phyloP scores from a whole-genome alignment of 2,888 invertebrate genomes.

The Cabera pusaria region DNA sequence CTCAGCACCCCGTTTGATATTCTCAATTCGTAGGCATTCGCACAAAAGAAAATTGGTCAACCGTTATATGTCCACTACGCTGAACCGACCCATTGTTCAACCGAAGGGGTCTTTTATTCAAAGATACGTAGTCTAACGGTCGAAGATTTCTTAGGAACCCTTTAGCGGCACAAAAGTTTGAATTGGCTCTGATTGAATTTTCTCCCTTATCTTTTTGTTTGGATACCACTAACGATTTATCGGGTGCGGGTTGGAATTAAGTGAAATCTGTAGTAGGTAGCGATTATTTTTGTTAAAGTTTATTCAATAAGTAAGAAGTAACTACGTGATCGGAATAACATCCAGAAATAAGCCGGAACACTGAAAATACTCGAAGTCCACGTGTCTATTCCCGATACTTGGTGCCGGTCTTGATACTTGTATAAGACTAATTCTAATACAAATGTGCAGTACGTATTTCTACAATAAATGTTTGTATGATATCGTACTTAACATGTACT shows the following conservation, averaged over 20 bases:
- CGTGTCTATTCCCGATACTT: constrained; percentile 35
- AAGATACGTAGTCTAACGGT: constrained; percentile 47
- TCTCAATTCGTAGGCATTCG: constrained; percentile 71
- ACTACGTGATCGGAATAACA: constrained; percentile 64
- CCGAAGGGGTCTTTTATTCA: constrained; percentile 67
- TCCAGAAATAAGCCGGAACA: constrained; percentile 55
- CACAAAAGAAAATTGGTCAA: constrained; percentile 82
- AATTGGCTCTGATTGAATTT: constrained; percentile 56
- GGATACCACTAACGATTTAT: constrained; percentile 31
- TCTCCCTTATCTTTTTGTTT: constrained; percentile 45
- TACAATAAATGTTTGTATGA: too few species aligned
- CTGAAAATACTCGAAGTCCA: constrained; percentile 59
- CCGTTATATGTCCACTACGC: constrained; percentile 77
- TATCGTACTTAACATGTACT: too few species aligned
- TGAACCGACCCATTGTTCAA: constrained; percentile 73
- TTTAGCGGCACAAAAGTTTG: constrained; percentile 56
- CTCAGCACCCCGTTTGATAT: constrained; percentile 68
- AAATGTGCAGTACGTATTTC: too few species aligned
- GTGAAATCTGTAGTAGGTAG: constrained; percentile 28
- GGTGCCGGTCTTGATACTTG: constrained; percentile 51
- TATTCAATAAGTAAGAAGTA: constrained; percentile 42
- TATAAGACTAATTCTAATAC: too few species aligned
- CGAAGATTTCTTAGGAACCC: constrained; percentile 51
- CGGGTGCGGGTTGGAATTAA: constrained; percentile 21
- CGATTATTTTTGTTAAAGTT: constrained; percentile 37